A percentile compares a stretch with the other conserved stretches of the same genome.
Evolutionary conservation across 2,888 invertebrate genomes (phyloP).

Genomic region (Xanthia togata): DNA sequence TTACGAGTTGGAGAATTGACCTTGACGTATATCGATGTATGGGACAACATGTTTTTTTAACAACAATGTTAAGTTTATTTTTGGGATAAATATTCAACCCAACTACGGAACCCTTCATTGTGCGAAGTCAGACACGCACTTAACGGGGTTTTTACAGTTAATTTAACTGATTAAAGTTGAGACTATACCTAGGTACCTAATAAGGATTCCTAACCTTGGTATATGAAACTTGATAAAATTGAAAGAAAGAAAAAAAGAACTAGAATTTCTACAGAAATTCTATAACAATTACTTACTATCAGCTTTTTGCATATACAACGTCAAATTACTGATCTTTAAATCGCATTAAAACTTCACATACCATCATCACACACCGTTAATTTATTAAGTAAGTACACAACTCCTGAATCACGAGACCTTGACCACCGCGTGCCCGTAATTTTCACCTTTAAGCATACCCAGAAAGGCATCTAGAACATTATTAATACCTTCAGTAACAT

Average conservation of each 20-base stretch:
- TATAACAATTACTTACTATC: no score
- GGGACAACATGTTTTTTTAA: no score
- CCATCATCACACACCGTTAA: background rate
- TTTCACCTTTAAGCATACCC: slow-evolving; percentile 90
- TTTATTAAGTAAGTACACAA: background rate
- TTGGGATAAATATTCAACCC: no score
- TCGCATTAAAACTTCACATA: background rate
- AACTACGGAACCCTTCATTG: no score
- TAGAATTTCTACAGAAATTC: background rate
- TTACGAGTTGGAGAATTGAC: no score
- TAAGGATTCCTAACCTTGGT: background rate
- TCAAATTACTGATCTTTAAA: background rate
- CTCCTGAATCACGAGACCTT: slow-evolving; percentile 1
- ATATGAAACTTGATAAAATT: background rate
- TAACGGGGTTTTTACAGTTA: background rate
- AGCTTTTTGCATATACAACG: background rate
- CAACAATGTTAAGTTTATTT: no score
- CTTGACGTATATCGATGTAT: no score
- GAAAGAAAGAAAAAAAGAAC: background rate
- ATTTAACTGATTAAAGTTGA: background rate
- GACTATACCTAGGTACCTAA: background rate
- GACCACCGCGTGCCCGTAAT: slow-evolving; percentile 67
- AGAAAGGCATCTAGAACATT: slow-evolving; percentile 92
- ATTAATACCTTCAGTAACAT: slow-evolving; percentile 92
- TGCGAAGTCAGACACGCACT: no score